Conservation (phyloP, 2,797 vertebrate genomes). For the Taeniopygia guttata region DNA sequence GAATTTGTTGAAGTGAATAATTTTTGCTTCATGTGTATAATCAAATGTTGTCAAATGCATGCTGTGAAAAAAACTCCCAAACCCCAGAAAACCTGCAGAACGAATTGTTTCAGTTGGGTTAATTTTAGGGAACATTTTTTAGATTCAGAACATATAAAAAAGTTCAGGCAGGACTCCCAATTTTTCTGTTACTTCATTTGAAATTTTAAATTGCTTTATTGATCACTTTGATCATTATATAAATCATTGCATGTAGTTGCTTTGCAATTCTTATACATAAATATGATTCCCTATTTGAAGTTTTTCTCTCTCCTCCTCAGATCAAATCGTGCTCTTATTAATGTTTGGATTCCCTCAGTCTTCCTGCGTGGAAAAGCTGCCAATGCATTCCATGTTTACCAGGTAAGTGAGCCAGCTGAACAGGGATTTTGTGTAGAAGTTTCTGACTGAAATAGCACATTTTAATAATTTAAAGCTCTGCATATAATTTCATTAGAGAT, state of each 20-base stretch:
- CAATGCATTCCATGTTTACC: slow-evolving; percentile 96
- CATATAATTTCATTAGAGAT: not conserved
- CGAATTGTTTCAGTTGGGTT: not conserved
- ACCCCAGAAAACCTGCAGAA: not conserved
- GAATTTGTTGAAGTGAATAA: not conserved
- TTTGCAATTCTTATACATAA: not conserved
- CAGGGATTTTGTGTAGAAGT: not conserved
- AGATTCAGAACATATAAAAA: not conserved
- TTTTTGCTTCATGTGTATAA: not conserved
- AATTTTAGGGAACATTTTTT: not conserved
- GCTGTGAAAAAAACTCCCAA: not conserved
- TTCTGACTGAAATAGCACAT: not conserved
- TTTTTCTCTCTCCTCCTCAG: slow-evolving; percentile 67
- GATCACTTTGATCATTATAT: not conserved
- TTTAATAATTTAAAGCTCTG: not conserved
- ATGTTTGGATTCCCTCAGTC: slow-evolving; percentile 98
- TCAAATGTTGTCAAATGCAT: not conserved
- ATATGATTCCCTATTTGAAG: not conserved
- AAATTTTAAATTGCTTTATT: not conserved
- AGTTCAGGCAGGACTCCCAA: not conserved
- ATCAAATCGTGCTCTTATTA: slow-evolving; percentile 95
- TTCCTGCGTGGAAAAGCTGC: slow-evolving; percentile 94
- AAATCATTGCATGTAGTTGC: not conserved
- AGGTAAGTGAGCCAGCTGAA: slow-evolving; percentile 76
- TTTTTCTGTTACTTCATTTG: not conserved